phyloP scores from a whole-genome alignment of 2,113 vertebrate genomes.

The Scatophagus argus region DNA sequence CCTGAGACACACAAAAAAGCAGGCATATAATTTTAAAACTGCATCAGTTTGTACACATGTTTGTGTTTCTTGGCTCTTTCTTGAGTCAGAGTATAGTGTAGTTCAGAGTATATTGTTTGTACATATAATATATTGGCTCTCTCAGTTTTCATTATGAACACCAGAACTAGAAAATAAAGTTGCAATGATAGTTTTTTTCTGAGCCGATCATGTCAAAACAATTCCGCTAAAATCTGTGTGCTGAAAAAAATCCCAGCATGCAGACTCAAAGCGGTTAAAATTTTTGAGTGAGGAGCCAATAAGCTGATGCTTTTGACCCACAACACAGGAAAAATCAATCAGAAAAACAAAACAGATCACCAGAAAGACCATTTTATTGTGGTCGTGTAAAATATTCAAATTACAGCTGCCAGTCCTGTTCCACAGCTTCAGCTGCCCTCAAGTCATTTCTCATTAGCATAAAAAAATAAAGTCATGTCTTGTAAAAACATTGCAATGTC shows the following conservation, averaged over 20 bases:
- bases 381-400: neutral
- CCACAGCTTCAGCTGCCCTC: neutral
- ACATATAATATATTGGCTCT: neutral
- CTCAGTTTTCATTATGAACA: neutral
- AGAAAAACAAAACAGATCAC: neutral
- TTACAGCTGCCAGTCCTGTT: neutral
- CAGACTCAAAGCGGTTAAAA: neutral
- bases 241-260: neutral
- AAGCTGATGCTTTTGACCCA: neutral
- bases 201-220: neutral
- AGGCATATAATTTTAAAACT: conserved; percentile 80
- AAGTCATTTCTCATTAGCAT: neutral
- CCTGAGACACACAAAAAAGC: conserved; percentile 55
- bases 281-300: neutral
- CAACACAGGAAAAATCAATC: too few species aligned
- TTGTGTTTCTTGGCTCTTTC: neutral
- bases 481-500: neutral
- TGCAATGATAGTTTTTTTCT: neutral
- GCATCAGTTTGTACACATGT: conserved; percentile 68
- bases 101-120: neutral
- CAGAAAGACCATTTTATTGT: neutral
- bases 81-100: neutral
- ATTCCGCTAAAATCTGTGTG: neutral
- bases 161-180: neutral
- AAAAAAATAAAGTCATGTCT: neutral